Percentiles rank a stretch among this genome's conserved stretches.
Evolutionary conservation across 2,113 vertebrate genomes (phyloP).

Genomic region (Myotis yumanensis): DNA sequence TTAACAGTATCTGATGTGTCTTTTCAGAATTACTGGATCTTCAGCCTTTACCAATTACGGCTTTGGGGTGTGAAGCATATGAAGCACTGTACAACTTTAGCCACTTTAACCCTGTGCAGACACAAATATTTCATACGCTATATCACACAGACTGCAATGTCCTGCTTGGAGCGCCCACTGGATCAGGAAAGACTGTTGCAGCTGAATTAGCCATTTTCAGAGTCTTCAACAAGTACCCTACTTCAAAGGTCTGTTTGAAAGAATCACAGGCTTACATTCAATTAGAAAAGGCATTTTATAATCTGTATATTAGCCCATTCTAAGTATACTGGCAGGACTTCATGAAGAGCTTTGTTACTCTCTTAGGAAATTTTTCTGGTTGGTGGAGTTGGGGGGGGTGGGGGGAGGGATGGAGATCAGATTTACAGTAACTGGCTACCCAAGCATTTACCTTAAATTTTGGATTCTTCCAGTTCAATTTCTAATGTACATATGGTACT

Average conservation of each 20-base stretch:
- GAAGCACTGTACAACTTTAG: constrained; percentile 96
- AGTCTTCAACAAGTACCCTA: constrained; percentile 95
- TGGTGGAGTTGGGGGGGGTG: not conserved
- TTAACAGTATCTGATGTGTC: constrained; percentile 43
- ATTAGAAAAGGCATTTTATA: not conserved
- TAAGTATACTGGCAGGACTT: not conserved
- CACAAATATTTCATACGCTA: constrained; percentile 97
- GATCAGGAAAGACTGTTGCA: constrained; percentile 98
- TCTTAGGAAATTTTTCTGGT: not conserved
- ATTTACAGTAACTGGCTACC: constrained; percentile 6
- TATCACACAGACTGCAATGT: constrained; percentile 98
- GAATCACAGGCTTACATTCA: not conserved
- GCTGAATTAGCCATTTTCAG: constrained; percentile 98
- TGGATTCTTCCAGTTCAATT: not conserved
- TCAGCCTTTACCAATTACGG: constrained; percentile 93
- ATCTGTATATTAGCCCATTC: not conserved
- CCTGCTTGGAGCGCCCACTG: constrained; percentile 97
- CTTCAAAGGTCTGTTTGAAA: constrained; percentile 89
- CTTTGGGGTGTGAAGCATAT: constrained; percentile 89
- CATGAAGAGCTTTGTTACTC: not conserved
- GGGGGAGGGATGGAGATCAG: not conserved
- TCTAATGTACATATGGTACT: not conserved
- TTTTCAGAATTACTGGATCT: constrained; percentile 95
- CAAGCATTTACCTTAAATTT: not conserved
- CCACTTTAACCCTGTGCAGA: constrained; percentile 99